Evolutionary conservation across 2,888 invertebrate species (phyloP), one percentile per base, ranked within the genome.

Genomic region (Corbicula japonica): DNA sequence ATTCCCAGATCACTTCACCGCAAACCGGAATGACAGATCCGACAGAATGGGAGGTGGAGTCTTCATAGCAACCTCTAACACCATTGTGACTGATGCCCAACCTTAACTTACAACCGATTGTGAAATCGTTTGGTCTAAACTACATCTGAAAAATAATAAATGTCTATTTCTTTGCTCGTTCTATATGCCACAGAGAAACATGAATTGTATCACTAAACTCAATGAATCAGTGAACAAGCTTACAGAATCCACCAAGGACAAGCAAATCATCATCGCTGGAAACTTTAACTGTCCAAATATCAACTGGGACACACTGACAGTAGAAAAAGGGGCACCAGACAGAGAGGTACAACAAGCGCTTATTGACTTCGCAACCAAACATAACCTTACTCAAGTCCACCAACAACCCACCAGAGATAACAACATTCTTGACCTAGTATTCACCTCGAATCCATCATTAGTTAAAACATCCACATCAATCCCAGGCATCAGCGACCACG

Each of bases 371-470:
- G 65, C 54, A 0, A 50, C 58, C 1, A 71, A 63, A 30, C 58
- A 76, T 18, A 38, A 44, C 10, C 52, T 70, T 18, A 74, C 70
- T 18, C 74, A 81, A 52, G 41, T 78, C 6, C 68, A 78, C 23
- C 2, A 65, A 2, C 46, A 74, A 28, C 76, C 72, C 1, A 82
- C 76, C 0, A 58, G 72, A 32, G 58, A 76, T 4, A 21, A 23
- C 44, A 76, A 83, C 44, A 21, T 80, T 0, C 61, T 76, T 4
- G 83, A 83, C 68, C 50, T 83, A 2, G 70, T 70, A 12, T 80
- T 76, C 32, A 71, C 82, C 2, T 70, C 50, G 32, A 80, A 83
- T 32, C 76, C 76, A 21, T 76, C 83, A 12, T n/a, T 61, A n/a
- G n/a, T n/a, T n/a, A n/a, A n/a, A n/a, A n/a, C n/a, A n/a, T n/a